A percentile compares a stretch with the other conserved stretches of the same genome.
These are phyloP conservation scores for Lamprotornis superbus DNA, from an alignment of 2,113 vertebrate genomes.

Conservation along the genomic window DNA sequence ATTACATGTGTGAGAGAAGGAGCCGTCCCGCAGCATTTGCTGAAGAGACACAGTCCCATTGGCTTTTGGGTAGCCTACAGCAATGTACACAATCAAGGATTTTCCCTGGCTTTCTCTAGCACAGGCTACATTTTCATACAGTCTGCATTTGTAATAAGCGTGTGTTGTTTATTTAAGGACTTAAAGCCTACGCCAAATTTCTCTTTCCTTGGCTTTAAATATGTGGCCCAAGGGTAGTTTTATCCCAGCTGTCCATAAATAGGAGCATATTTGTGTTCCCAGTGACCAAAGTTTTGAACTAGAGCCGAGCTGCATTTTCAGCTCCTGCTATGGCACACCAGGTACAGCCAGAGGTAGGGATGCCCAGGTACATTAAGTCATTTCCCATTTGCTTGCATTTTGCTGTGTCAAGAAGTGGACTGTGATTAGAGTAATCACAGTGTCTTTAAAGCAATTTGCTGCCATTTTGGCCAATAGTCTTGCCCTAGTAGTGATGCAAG, in stretches of 20 bases:
- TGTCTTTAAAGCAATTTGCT: neutral
- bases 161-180: conserved; percentile 30
- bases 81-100: neutral
- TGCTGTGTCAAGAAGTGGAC: neutral
- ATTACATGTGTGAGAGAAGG: neutral
- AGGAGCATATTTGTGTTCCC: neutral
- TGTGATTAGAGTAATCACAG: neutral
- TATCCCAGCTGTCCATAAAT: neutral
- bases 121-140: neutral
- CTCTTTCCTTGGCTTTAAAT: conserved; percentile 9
- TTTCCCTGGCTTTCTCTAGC: neutral
- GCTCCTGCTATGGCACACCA: rapidly evolving
- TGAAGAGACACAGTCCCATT: neutral
- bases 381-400: neutral
- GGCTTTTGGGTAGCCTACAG: conserved; percentile 13
- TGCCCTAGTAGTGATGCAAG: neutral
- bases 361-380: neutral
- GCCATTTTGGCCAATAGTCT: neutral
- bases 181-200: neutral
- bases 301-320: neutral
- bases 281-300: neutral
- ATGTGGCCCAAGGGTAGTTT: neutral
- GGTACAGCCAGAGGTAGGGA: neutral
- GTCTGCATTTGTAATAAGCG: neutral
- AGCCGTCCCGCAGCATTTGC: neutral